phyloP scores from a whole-genome alignment of 2,888 invertebrate genomes.

The Phanerotoma sp. region DNA sequence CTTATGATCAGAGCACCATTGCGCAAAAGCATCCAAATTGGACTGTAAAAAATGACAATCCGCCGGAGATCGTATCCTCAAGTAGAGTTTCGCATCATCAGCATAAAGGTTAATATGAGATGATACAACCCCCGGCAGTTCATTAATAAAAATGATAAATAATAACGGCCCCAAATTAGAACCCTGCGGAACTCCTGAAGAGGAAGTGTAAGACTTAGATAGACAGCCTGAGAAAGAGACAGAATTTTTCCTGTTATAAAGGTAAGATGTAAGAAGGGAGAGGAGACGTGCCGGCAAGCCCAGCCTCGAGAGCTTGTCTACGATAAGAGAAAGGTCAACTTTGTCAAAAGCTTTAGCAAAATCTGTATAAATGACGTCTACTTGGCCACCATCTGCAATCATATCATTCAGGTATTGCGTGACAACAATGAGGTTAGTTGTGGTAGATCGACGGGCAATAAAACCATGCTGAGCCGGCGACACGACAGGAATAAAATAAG shows the following conservation, averaged over 20 bases:
- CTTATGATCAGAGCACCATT: no score
- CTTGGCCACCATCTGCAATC: not conserved
- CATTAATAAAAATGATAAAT: not conserved
- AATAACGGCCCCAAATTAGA: conserved; percentile 3
- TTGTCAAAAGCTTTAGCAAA: conserved; percentile 5
- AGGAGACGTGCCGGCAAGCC: not conserved
- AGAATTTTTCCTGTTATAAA: not conserved
- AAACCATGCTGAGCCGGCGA: no score
- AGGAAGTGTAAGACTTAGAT: no score
- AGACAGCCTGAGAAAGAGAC: not conserved
- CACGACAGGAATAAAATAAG: no score
- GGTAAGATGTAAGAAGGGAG: not conserved
- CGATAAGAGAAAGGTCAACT: not conserved
- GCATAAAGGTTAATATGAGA: no score
- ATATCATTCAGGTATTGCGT: conserved; percentile 1
- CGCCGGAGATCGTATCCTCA: no score
- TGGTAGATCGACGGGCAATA: not conserved
- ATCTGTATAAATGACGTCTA: conserved; percentile 1
- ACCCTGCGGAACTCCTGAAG: conserved; percentile 3
- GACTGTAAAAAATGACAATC: no score
- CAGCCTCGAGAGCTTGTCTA: not conserved
- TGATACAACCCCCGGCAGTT: no score
- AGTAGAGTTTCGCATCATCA: no score
- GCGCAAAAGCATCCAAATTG: no score
- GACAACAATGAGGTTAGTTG: not conserved